Conservation (phyloP, 2,797 vertebrate genomes). For the Oceanodroma leucorhoa region DNA sequence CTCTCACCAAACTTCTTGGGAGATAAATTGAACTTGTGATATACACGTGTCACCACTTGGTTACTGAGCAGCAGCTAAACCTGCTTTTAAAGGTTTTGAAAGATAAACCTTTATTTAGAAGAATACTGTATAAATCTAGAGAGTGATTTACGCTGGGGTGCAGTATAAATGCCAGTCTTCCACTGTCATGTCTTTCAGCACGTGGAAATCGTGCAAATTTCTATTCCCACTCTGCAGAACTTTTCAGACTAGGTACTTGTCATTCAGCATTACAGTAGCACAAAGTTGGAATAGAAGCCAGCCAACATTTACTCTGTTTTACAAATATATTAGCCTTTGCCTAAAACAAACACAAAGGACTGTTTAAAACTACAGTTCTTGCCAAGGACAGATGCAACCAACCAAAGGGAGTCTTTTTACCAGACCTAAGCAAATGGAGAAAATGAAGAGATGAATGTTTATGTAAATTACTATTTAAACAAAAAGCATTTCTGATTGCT, state of each 20-base stretch:
- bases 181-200: not conserved
- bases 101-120: not conserved
- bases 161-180: not conserved
- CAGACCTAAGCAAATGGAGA: slow-evolving; percentile 52
- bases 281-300: slow-evolving; percentile 29
- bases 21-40: not conserved
- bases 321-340: slow-evolving; percentile 18
- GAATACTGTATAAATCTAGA: not conserved
- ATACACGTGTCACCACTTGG: not conserved
- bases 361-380: slow-evolving; percentile 62
- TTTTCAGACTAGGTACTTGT: slow-evolving; percentile 42
- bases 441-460: slow-evolving; percentile 73
- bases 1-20: not conserved
- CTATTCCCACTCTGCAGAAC: not conserved
- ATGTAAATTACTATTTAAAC: slow-evolving; percentile 76
- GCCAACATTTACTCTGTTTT: slow-evolving; percentile 26
- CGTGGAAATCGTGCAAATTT: not conserved
- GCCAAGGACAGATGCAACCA: slow-evolving; percentile 42
- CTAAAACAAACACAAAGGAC: slow-evolving; percentile 44
- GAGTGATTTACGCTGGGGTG: not conserved
- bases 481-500: slow-evolving; percentile 69
- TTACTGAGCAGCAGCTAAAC: not conserved
- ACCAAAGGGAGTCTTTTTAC: slow-evolving; percentile 48
- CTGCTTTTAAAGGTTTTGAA: not conserved
- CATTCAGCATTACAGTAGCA: slow-evolving; percentile 35